Evolutionary conservation across 2,888 invertebrate species (phyloP), one percentile per base, ranked within the genome.

Genomic region (Holacanthella duospinosa): DNA sequence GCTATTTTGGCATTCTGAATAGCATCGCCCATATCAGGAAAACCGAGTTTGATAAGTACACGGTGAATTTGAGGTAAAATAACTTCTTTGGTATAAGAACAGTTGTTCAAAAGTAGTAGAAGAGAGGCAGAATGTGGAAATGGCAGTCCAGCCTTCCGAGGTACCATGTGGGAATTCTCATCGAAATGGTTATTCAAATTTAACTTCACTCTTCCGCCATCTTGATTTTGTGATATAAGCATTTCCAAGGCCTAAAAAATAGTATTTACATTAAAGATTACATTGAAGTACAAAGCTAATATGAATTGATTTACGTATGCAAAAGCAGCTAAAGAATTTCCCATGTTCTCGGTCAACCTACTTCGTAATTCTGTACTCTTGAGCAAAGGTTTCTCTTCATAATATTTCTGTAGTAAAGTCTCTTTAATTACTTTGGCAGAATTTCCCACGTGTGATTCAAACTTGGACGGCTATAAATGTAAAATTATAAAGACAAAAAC

Each of bases 51-150:
- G 29, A 82, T 81, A 65, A 93, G 86, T 16, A 84, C 79, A 29
- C 82, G 83, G 1, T 85, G 83, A 53, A 94, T 82, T 73, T 86
- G 82, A 2, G 86, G 84, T 66, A 93, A 80, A 59, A 89, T 85
- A 57, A 84, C 82, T 66, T 84, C 84, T 62, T 86, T 82, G 4
- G 92, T 89, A 77, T 89, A 92, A 66, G 86, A 86, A 75, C 92
- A 92, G 78, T 95, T 94, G 71, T 93, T 90, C 66, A 91, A 81
- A 60, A 91, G 88, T 65, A 93, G 86, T 54, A 95, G 80, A 70
- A 94, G 81, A 63, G 88, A 82, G 74, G 87, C 86, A 76, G 71
- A 68, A 16, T 71, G 67, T 9, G 71, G 68, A 9, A 67, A 65
- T n/a, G 65, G 66, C 53, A 66, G 61, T 0, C 68, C 67, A 24